A percentile compares a stretch with the other conserved stretches of the same genome.
Evolutionary conservation across 2,797 vertebrate genomes (phyloP).

Genomic region (Chrysocyon brachyurus): DNA sequence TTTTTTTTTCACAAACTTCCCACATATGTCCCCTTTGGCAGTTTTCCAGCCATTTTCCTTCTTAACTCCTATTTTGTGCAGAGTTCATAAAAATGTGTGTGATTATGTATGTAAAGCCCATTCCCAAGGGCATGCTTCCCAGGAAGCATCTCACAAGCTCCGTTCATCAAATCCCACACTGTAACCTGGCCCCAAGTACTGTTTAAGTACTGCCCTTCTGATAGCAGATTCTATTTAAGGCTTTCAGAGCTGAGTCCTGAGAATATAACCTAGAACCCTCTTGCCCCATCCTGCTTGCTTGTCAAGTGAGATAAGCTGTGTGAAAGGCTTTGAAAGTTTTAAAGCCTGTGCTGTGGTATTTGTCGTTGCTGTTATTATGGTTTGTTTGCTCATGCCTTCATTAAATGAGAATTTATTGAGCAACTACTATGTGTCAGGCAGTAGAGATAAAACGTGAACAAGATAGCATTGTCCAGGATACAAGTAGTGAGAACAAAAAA

Average conservation of each 20-base stretch:
- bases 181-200: not conserved
- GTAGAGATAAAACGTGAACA: not conserved
- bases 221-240: slow-evolving; percentile 7
- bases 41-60: slow-evolving; percentile 42
- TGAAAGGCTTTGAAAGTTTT: not conserved
- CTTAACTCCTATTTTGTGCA: slow-evolving; percentile 39
- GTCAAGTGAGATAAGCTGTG: slow-evolving; percentile 6
- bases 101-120: not conserved
- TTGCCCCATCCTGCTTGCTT: not conserved
- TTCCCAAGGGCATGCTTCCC: not conserved
- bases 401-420: not conserved
- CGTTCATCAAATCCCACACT: not conserved
- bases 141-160: not conserved
- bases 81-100: slow-evolving; percentile 2
- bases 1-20: slow-evolving; percentile 59
- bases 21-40: slow-evolving; percentile 40
- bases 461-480: not conserved
- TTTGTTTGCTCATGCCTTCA: not conserved
- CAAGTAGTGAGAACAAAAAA: not conserved
- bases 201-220: not conserved
- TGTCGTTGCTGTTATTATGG: not conserved
- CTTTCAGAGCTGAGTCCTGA: not conserved
- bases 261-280: not conserved
- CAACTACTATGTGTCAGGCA: not conserved
- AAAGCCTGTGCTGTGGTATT: not conserved